These are phyloP conservation scores for Xestia ashworthii DNA, from an alignment of 2,888 invertebrate genomes.

Conservation along the genomic window DNA sequence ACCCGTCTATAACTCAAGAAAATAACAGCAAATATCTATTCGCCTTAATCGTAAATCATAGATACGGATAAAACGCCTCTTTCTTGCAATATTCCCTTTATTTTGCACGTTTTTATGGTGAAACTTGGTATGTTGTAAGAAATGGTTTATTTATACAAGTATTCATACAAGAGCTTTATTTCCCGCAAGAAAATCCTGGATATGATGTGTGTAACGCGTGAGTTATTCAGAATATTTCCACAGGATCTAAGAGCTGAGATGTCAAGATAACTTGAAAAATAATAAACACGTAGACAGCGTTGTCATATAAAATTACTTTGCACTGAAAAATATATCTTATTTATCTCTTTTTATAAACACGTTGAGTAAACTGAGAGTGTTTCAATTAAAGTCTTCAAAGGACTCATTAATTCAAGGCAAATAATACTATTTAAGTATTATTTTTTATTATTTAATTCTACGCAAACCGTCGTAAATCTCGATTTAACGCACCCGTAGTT, in stretches of 20 bases:
- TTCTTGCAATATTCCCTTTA: constrained; percentile 78
- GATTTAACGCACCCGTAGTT: constrained; percentile 6
- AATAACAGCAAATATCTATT: constrained; percentile 79
- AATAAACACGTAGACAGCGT: constrained; percentile 45
- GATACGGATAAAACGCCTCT: constrained; percentile 79
- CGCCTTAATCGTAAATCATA: constrained; percentile 83
- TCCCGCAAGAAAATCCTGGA: constrained; percentile 68
- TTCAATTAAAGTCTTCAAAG: constrained; percentile 44
- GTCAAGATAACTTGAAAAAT: constrained; percentile 56
- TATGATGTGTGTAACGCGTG: constrained; percentile 67
- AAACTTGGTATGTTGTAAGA: constrained; percentile 80
- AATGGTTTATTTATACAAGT: constrained; percentile 88
- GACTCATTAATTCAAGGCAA: constrained; percentile 22
- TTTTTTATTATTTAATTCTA: constrained; percentile 25
- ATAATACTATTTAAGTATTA: constrained; percentile 16
- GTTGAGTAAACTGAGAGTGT: constrained; percentile 27
- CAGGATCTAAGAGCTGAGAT: constrained; percentile 55
- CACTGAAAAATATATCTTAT: constrained; percentile 24
- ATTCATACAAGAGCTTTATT: constrained; percentile 82
- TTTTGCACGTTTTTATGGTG: constrained; percentile 84
- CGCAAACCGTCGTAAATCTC: neutral
- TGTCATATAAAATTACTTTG: constrained; percentile 50
- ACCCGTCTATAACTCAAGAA: constrained; percentile 73
- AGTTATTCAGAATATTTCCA: constrained; percentile 69
- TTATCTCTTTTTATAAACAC: constrained; percentile 7